Percentiles rank a stretch among this genome's conserved stretches.
Conservation (phyloP, 2,888 invertebrate genomes). For the Nasonia oneida region DNA sequence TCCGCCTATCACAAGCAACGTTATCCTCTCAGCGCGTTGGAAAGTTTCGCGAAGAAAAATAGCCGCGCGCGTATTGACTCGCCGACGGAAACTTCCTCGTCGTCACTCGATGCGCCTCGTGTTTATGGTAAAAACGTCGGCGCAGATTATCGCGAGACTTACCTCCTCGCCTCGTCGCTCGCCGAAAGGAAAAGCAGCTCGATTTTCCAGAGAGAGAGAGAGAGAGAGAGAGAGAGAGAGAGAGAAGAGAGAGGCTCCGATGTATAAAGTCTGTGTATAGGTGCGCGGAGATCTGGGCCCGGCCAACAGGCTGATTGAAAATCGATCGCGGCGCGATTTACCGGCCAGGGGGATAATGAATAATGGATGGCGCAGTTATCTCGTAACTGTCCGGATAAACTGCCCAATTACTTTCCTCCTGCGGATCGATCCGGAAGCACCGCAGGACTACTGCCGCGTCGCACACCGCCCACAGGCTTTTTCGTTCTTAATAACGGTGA, state of each 20-base stretch:
- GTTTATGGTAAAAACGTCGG: slow-evolving; percentile 32
- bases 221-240: background rate
- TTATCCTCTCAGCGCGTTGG: background rate
- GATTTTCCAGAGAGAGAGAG: no score
- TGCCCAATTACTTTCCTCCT: slow-evolving; percentile 65
- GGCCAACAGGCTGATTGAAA: slow-evolving; percentile 60
- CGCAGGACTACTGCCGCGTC: background rate
- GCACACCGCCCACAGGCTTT: slow-evolving; percentile 46
- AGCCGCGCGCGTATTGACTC: background rate
- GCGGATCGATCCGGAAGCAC: slow-evolving; percentile 51
- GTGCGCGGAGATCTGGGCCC: background rate
- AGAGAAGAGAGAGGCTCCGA: background rate
- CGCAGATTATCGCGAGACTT: slow-evolving; percentile 35
- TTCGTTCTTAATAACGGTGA: slow-evolving; percentile 60
- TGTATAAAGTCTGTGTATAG: background rate
- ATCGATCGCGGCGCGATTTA: slow-evolving; percentile 63
- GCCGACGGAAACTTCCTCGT: background rate
- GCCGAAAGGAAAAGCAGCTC: background rate
- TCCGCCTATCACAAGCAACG: background rate
- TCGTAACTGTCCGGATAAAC: slow-evolving; percentile 65
- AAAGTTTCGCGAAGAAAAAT: background rate
- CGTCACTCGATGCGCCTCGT: background rate
- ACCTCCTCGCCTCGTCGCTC: background rate
- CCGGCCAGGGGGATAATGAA: slow-evolving; percentile 62
- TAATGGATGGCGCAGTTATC: slow-evolving; percentile 65